Evolutionary conservation across 1,140 invertebrate species (phyloP), one percentile per base, ranked within the genome.

Genomic region (Drosophila littoralis): DNA sequence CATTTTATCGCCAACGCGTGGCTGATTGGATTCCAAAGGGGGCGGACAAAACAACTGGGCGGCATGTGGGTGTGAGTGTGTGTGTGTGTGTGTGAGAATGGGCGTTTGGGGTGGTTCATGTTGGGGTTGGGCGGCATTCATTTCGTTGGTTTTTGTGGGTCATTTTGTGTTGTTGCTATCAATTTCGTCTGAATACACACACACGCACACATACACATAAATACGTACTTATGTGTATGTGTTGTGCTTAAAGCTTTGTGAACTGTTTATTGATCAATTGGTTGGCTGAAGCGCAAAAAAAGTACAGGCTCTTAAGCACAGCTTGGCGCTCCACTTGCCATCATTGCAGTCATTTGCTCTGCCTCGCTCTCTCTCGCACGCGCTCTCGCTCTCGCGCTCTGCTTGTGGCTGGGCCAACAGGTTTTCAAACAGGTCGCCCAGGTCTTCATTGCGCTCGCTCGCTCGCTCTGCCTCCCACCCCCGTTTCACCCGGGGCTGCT

Each of bases 1-100:
- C 83, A 88, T 88, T 88, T 88, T 88, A 88, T 88, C 83, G 83
- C 83, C 83, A 88, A 88, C 83, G 83, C 83, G 83, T 88, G 83
- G 83, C 84, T 88, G 83, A 88, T 88, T 88, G 83, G 83, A 88
- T 88, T 88, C 83, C 63, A 80, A 72, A 48, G 52, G 61, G 66
- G 66, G 36, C 43, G 33, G 36, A 12, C 35, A 46, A 52, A 46
- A 51, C 12, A 48, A 63, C 28, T 22, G 54, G 36, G 42, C 17
- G 46, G 66, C 42, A 35, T 32, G 13, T 36, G 45, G 4, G 33
- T 57, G 46, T 43, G 46, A 36, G 36, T 32, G 12, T 17, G 35
- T 45, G 32, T 33, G 28, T 0, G 35, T 22, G 45, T 13, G 28
- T 42, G 59, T 46, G 52, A 45, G 33, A 28, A 13, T 59, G 43